These are phyloP conservation scores for Colius striatus DNA, from an alignment of 2,113 vertebrate species.

Conservation along the genomic window DNA sequence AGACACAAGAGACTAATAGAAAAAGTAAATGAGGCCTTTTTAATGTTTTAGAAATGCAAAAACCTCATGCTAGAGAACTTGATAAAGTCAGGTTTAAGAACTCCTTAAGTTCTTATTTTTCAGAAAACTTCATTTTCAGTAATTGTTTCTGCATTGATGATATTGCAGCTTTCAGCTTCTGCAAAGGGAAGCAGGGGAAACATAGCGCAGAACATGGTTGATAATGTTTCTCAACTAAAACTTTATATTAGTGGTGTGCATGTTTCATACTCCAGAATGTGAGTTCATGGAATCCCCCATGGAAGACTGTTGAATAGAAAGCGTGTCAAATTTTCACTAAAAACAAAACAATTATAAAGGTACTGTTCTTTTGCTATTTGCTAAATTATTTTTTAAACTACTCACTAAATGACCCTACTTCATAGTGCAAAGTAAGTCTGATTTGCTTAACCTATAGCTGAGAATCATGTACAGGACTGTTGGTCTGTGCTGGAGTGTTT, in stretches of 20 bases:
- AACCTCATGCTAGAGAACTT: background rate
- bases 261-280: background rate
- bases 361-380: background rate
- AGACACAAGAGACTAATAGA: background rate
- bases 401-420: background rate
- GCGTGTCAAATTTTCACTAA: background rate
- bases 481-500: background rate
- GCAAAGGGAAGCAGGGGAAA: background rate
- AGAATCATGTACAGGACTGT: too few species aligned
- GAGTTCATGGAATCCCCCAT: background rate
- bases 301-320: background rate
- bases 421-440: background rate
- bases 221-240: background rate
- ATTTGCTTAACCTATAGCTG: background rate
- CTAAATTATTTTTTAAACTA: background rate
- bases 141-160: background rate
- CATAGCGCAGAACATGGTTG: background rate
- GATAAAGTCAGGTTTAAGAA: background rate
- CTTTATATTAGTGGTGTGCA: background rate
- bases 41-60: background rate
- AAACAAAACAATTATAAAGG: background rate
- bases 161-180: background rate
- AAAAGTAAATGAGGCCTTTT: background rate
- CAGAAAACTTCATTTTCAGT: background rate
- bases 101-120: background rate